Base-by-base conservation (phyloP, 1,140 invertebrate species). In the Lysiphlebus fabarum region DNA sequence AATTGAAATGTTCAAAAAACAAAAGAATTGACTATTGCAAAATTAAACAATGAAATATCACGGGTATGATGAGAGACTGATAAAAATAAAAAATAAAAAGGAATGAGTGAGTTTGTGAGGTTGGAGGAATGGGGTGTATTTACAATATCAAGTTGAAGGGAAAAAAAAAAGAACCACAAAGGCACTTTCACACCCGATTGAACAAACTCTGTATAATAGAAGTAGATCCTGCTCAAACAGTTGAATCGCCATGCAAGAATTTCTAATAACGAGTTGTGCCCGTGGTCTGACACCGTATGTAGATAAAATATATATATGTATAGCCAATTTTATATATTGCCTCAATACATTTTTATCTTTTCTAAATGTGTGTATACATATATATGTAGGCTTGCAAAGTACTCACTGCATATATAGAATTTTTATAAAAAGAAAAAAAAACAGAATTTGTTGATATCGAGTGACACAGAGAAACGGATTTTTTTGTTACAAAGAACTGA, bases 111-210 rank as follows among this genome's bases (percentile, higher is more conserved):
- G 17, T 26, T 26, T 26, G 17, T 26, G 17, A 26, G 17, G 17
- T 1, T 26, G 17, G 17, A 26, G 17, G 17, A 2, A 26, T 26
- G 17, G 17, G 17, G 17, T 26, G 17, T 26, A 26, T 26, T 26
- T 26, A 26, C 17, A 26, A 26, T 26, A 26, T 4, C 17, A 26
- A 26, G 40, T 58, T 62, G 59, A 60, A 61, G 58, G 53, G 50
- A 59, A 62, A 65, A 69, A 71, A 73, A 70, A 70, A 69, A 72
- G 74, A 71, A 77, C 74, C 61, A 75, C 73, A 76, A 76, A 76
- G 74, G 72, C 67, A 67, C 63, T 68, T 76, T 76, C 71, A 76
- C 73, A 72, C 70, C 69, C 73, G 73, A 75, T 75, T 75, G 73
- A 66, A 67, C 70, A 70, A 61, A 61, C 58, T 44, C 58, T 50